Evolutionary conservation across 2,888 invertebrate genomes (phyloP).

Genomic region (Dastarcus helophoroides): DNA sequence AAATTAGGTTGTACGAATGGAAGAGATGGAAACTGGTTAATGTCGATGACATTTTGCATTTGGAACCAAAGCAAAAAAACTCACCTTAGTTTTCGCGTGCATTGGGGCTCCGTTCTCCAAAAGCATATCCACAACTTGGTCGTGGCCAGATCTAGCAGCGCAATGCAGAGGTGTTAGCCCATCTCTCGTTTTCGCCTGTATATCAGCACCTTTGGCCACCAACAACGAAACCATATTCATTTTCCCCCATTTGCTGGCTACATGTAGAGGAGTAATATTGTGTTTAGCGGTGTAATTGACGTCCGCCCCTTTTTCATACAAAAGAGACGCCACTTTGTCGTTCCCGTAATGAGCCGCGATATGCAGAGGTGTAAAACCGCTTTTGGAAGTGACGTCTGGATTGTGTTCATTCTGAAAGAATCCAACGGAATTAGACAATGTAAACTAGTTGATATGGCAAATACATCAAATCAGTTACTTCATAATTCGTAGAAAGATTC

Average conservation of each 20-base stretch:
- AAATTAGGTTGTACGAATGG: neutral
- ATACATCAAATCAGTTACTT: too few relatives aligned
- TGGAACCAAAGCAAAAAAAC: slow-evolving; percentile 6
- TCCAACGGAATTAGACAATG: too few relatives aligned
- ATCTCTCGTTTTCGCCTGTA: slow-evolving; percentile 88
- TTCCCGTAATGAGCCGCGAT: slow-evolving; percentile 99
- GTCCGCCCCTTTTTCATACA: slow-evolving; percentile 86
- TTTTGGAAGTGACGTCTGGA: slow-evolving; percentile 93
- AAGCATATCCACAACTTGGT: slow-evolving; percentile 82
- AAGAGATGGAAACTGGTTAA: neutral
- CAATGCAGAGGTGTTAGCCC: slow-evolving; percentile 95
- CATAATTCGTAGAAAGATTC: too few relatives aligned
- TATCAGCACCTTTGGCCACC: slow-evolving; percentile 78
- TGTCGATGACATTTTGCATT: neutral
- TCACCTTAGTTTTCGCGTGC: slow-evolving; percentile 87
- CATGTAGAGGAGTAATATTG: slow-evolving; percentile 95
- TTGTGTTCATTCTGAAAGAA: slow-evolving; percentile 76
- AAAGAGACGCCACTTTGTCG: slow-evolving; percentile 79
- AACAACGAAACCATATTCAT: slow-evolving; percentile 83
- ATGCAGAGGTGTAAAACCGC: slow-evolving; percentile 96
- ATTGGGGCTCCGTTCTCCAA: slow-evolving; percentile 86
- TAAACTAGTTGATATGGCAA: too few relatives aligned
- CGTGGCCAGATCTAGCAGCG: slow-evolving; percentile 93
- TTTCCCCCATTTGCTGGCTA: slow-evolving; percentile 98
- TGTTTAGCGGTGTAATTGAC: slow-evolving; percentile 95